These are phyloP conservation scores for Acheta domesticus DNA, from an alignment of 2,888 invertebrate genomes.

Conservation along the genomic window DNA sequence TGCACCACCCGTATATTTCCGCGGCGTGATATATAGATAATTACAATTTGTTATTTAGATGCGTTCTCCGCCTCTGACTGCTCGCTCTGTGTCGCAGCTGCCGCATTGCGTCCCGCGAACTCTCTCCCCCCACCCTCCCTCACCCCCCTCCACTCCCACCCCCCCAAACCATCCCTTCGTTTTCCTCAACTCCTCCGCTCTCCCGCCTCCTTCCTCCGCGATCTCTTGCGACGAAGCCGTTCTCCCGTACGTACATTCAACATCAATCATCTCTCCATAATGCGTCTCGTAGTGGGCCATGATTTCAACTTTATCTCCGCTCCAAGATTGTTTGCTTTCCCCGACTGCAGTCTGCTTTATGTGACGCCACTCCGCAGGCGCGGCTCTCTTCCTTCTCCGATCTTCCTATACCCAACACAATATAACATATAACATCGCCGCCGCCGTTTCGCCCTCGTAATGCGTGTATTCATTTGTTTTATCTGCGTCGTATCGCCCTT, in stretches of 20 bases:
- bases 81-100: neutral
- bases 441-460: neutral
- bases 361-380: neutral
- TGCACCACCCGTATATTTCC: neutral
- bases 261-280: neutral
- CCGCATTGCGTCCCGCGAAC: neutral
- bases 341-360: no score
- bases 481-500: conserved; percentile 18
- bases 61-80: neutral
- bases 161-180: neutral
- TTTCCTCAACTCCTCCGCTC: neutral
- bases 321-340: neutral
- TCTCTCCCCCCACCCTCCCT: neutral
- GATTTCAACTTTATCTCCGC: neutral
- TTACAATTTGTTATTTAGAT: conserved; percentile 18
- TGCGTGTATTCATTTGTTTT: conserved; percentile 18
- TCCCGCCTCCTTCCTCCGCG: neutral
- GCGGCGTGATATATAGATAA: neutral
- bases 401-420: conserved; percentile 18
- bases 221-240: neutral
- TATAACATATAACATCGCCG: neutral
- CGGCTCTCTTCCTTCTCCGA: neutral
- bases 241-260: neutral
- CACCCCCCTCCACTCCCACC: neutral
- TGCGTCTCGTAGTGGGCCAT: neutral